Conservation (phyloP, 2,797 vertebrate genomes). For the Enteromius paludinosus region DNA sequence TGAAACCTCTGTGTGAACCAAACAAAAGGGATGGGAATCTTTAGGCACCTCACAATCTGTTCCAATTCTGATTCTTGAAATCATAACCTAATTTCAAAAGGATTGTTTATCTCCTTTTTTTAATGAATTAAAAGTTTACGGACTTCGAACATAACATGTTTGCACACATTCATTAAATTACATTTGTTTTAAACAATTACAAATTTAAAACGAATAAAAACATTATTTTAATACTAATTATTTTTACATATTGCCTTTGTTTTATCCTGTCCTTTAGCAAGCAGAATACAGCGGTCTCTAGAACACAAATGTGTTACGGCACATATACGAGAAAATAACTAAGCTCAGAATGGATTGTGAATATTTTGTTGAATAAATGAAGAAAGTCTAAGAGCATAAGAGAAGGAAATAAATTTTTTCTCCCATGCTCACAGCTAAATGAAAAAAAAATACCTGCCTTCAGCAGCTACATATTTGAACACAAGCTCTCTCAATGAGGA, state of each 20-base stretch:
- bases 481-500: background rate
- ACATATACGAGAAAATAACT: background rate
- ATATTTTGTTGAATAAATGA: background rate
- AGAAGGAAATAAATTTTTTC: background rate
- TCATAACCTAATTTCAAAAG: background rate
- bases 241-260: background rate
- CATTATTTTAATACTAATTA: background rate
- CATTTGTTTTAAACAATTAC: background rate
- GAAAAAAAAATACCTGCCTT: background rate
- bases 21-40: background rate
- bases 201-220: background rate
- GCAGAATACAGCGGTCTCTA: background rate
- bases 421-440: background rate
- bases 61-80: background rate
- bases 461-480: conserved; percentile 3
- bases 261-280: background rate
- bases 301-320: background rate
- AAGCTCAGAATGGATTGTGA: background rate
- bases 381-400: background rate
- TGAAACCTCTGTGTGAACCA: conserved; percentile 30
- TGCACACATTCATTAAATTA: background rate
- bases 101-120: background rate
- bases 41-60: background rate
- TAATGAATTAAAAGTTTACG: background rate
- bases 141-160: background rate